Percentiles rank a stretch among this genome's conserved stretches.
These are phyloP conservation scores for Cataglyphis altisquamis DNA, from an alignment of 2,888 invertebrate species.

Conservation along the genomic window DNA sequence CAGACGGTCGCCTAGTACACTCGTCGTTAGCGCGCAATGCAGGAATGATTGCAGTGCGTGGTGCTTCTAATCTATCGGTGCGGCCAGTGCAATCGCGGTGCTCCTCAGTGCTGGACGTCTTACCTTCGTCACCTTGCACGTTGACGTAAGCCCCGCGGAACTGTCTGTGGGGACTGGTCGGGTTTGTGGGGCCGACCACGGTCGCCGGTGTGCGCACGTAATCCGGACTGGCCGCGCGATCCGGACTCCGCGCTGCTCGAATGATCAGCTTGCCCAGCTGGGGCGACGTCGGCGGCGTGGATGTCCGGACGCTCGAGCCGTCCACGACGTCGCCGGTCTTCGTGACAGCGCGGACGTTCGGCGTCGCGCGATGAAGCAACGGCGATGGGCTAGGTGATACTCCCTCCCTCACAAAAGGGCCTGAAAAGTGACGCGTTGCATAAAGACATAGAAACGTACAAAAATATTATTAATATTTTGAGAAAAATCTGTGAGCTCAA, in stretches of 20 bases:
- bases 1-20: constrained; percentile 41
- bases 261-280: constrained; percentile 90
- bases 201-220: constrained; percentile 88
- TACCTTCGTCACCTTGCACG: constrained; percentile 92
- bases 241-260: constrained; percentile 87
- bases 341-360: constrained; percentile 86
- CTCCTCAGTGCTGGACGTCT: constrained; percentile 85
- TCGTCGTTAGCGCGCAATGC: constrained; percentile 57
- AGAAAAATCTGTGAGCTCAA: not conserved
- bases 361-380: constrained; percentile 86
- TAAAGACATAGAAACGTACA: not conserved
- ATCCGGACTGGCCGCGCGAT: constrained; percentile 82
- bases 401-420: constrained; percentile 91
- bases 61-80: constrained; percentile 80
- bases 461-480: not conserved
- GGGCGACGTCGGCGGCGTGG: constrained; percentile 88
- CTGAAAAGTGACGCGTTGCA: constrained; percentile 63
- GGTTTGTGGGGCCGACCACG: constrained; percentile 88
- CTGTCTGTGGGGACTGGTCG: constrained; percentile 86
- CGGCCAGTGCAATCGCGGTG: constrained; percentile 79
- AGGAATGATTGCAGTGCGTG: constrained; percentile 50
- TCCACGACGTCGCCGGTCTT: constrained; percentile 85
- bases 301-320: constrained; percentile 83
- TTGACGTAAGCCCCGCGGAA: constrained; percentile 90
- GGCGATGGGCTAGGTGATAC: constrained; percentile 87